Conservation (phyloP, 2,888 invertebrate genomes). For the Ctenicera cuprea region DNA sequence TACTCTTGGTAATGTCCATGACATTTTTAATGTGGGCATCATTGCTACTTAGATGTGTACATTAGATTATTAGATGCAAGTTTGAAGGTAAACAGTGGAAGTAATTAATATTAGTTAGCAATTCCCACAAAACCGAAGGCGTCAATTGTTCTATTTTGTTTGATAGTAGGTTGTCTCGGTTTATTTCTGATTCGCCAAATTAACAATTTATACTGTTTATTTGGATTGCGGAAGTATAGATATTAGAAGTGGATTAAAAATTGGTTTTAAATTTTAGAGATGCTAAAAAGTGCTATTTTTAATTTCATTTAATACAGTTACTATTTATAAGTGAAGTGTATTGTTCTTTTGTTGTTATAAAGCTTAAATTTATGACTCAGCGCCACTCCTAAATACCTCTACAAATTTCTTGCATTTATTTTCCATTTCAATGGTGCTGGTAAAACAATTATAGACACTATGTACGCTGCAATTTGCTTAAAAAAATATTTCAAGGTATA, state of each 20-base stretch:
- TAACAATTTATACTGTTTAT: neutral
- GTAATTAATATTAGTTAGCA: slow-evolving; percentile 8
- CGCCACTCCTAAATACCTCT: slow-evolving; percentile 38
- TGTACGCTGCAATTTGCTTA: neutral
- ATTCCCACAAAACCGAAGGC: slow-evolving; percentile 19
- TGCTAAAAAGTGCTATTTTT: too few relatives aligned
- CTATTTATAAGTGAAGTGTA: neutral
- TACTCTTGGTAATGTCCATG: slow-evolving; percentile 26
- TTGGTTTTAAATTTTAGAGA: too few relatives aligned
- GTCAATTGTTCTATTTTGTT: slow-evolving; percentile 2
- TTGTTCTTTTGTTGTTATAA: slow-evolving; percentile 6
- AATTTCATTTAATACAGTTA: too few relatives aligned
- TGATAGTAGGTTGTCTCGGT: neutral
- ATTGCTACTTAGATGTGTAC: neutral
- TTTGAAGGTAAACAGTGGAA: slow-evolving; percentile 12
- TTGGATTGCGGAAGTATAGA: too few relatives aligned
- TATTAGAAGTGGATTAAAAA: too few relatives aligned
- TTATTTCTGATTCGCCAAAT: neutral
- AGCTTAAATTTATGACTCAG: slow-evolving; percentile 19
- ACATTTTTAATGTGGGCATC: slow-evolving; percentile 30
- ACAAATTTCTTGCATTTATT: slow-evolving; percentile 34
- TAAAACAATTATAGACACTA: neutral
- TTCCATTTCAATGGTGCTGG: slow-evolving; percentile 28
- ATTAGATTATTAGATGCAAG: slow-evolving; percentile 26
- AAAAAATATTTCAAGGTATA: slow-evolving; percentile 18